Evolutionary conservation across 2,888 invertebrate genomes (phyloP), one percentile per base, ranked within the genome.

Genomic region (Drosophila merina): DNA sequence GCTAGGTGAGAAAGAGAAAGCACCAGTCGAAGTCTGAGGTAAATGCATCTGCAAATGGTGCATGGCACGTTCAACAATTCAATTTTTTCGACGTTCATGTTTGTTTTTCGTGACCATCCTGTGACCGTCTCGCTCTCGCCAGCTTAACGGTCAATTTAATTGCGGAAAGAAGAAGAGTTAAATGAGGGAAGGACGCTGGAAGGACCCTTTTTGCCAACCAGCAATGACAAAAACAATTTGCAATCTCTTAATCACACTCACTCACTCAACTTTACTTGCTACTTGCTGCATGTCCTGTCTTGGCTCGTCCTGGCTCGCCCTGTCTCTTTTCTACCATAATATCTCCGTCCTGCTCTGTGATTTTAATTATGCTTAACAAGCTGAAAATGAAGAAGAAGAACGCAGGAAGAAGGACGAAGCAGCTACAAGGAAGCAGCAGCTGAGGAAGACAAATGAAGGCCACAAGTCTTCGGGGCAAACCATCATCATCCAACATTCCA

Each of bases 281-380:
- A 36, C 36, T 36, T n/a, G 6, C 36, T 12, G 8, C 30, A 7
- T 12, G 14, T 44, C 5, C 14, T 28, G 6, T 40, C 38, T 31
- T 44, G 20, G 20, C 2, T 1, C 31, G 3, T 2, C 5, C 14
- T 25, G 20, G 14, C 14, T 31, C 38, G 40, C 42, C 26, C 31
- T 28, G 6, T 40, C 38, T 33, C 44, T 31, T 44, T 44, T 25
- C 3, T 42, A 7, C n/a, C 3, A 6, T 7, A 12, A 40, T 42
- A 42, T 42, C 14, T 42, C 9, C 42, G 8, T 14, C 20, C 12
- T 10, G 20, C 56, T 48, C 57, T 36, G 68, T 67, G 69, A 49
- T 68, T 67, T 67, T 66, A 66, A 66, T 66, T 66, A 71, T 71
- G 70, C 70, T 71, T 57, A 71, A 71, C 60, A 72, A 71, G 54